Evolutionary conservation across 1,140 invertebrate species (phyloP), one percentile per base, ranked within the genome.

Genomic region (Drosophila nasuta): DNA sequence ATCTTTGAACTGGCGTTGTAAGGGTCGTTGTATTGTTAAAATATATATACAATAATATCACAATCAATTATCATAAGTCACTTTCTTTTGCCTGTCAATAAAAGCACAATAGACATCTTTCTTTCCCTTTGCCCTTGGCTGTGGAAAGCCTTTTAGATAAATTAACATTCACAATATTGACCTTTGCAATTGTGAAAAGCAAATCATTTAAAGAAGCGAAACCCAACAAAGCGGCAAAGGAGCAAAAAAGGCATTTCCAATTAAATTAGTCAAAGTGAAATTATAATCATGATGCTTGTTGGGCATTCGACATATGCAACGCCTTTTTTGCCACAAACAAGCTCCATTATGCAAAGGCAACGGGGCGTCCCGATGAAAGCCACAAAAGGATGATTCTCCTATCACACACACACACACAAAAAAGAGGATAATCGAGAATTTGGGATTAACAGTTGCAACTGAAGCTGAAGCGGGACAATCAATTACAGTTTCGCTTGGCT

Each of bases 401-500:
- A 25, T 25, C 4, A 48, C 52, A 45, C 20, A 38, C 58, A 41
- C 11, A 28, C 8, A 1, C 3, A 30, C 57, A 6, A 20, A 38
- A 70, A 71, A 62, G 41, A 63, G 17, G 66, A 63, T 69, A 56
- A 43, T 6, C 3, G 59, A 13, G 43, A 5, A 62, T 56, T 56
- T 57, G 8, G 62, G 38, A 54, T 54, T 54, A 60, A 20, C 49
- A 69, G 30, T 41, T 28, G 13, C 28, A 11, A 46, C 2, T 28
- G 41, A 13, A 38, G 10, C 11, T 13, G 28, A 28, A 28, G 46
- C 17, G 7, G 11, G 38, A 72, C 62, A 72, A 72, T 76, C 62
- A 72, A 66, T 72, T 76, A 72, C 56, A 49, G 57, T 33, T 60
- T 52, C 69, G 54, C 54, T 43, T 72, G 38, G 45, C 17, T 63